Evolutionary conservation across 1,140 invertebrate genomes (phyloP).

Genomic region (Microvelia longipes): DNA sequence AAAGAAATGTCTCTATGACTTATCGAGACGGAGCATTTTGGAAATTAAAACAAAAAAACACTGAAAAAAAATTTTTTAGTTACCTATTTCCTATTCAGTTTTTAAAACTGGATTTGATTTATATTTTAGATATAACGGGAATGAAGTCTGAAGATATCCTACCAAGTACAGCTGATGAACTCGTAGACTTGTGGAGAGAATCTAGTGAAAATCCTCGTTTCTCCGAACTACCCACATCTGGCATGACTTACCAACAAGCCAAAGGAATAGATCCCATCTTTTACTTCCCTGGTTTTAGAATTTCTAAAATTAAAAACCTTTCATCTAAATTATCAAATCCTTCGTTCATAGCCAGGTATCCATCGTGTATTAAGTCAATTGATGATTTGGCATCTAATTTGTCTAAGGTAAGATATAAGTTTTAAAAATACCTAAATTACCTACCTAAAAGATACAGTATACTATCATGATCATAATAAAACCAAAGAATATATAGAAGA

Average conservation of each 20-base stretch:
- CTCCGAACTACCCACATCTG: not conserved
- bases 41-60: too few relatives aligned
- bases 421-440: too few relatives aligned
- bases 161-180: not conserved
- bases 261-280: not conserved
- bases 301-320: not conserved
- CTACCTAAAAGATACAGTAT: too few relatives aligned
- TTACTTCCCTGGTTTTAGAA: not conserved
- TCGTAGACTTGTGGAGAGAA: not conserved
- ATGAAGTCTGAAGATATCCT: too few relatives aligned
- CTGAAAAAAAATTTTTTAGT: too few relatives aligned
- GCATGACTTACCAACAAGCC: not conserved
- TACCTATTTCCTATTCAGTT: too few relatives aligned
- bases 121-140: too few relatives aligned
- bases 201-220: not conserved
- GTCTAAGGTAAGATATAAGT: not conserved
- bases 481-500: too few relatives aligned
- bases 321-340: not conserved
- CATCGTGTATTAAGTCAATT: not conserved
- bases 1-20: too few relatives aligned
- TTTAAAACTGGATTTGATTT: too few relatives aligned
- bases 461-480: too few relatives aligned
- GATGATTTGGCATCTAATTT: not conserved
- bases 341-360: not conserved
- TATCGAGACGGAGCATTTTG: too few relatives aligned